Evolutionary conservation across 2,797 vertebrate species (phyloP).

Genomic region (Kryptolebias ocellatus): DNA sequence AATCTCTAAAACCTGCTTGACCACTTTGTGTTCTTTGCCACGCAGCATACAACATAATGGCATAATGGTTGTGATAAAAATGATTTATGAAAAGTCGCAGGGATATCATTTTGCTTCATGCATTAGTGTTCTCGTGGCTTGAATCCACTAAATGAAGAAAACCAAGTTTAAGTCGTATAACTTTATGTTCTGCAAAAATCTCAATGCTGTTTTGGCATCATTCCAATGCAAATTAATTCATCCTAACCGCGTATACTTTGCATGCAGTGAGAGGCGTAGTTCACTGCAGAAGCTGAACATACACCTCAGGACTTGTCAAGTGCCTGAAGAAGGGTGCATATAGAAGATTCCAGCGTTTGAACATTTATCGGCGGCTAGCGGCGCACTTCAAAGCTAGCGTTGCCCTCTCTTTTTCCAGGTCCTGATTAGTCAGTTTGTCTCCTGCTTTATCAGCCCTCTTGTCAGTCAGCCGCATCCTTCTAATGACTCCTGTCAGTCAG

Average conservation of each 20-base stretch:
- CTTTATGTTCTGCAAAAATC: constrained; percentile 34
- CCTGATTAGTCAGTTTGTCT: constrained; percentile 69
- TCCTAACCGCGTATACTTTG: neutral
- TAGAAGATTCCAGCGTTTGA: constrained; percentile 49
- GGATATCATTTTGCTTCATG: neutral
- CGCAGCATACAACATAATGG: neutral
- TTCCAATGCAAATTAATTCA: constrained; percentile 29
- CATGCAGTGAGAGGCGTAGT: constrained; percentile 6
- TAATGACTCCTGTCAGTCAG: constrained; percentile 78
- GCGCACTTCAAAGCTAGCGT: constrained; percentile 49
- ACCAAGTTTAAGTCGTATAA: constrained; percentile 1
- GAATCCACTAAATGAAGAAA: constrained; percentile 12
- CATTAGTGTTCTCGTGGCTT: constrained; percentile 12
- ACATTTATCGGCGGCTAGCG: constrained; percentile 34
- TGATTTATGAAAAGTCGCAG: neutral
- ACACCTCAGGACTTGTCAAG: constrained; percentile 40
- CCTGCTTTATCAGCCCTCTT: constrained; percentile 77
- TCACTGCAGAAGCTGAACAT: constrained; percentile 30
- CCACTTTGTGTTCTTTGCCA: neutral
- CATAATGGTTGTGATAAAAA: neutral
- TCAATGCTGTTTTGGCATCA: constrained; percentile 15
- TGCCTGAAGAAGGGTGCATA: constrained; percentile 32
- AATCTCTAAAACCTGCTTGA: neutral
- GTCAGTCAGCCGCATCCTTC: constrained; percentile 65
- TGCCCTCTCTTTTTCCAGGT: constrained; percentile 35